Base-by-base conservation (phyloP, 2,888 invertebrate species). In the Sipha maydis region DNA sequence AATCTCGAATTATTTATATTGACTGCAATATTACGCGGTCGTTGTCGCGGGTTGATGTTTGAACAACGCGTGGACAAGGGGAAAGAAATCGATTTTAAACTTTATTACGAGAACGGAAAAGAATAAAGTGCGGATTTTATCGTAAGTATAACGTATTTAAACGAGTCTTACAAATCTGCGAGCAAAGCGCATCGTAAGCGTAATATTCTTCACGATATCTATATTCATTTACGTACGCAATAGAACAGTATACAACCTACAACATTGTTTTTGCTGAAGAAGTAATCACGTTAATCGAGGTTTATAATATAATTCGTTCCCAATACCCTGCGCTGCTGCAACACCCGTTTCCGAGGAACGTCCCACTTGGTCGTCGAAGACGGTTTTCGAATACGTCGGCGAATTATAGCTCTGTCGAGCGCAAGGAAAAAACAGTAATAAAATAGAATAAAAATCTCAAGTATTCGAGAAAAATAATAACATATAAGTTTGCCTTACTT, bases 401-500 rank as follows among this genome's bases (percentile, higher is more conserved):
- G 48, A 48, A 14, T 48, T 0, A 1, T 14, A 14, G 14, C 48
- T 48, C 41, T 41, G 0, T 41, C 7, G 41, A 41, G 41, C 3
- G 41, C 1, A 8, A 41, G 41, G 8, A 41, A 41, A 11, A 41
- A 9, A 41, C 1, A 8, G 41, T 1, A 41, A 41, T 5, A 41
- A 41, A 41, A 41, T 5, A 41, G 8, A 41, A 7, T 11, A 41
- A 41, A 41, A 9, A 41, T 11, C 41, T 0, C 56, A 21, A 56
- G 19, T 56, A 41, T 56, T 56, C 14, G 56, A 56, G 56, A 4
- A 7, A 54, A 54, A 54, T 17, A 4, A 54, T 54, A 54, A 41
- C 0, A 25, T 1, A 38, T 38, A 21, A 8, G 34, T 54, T 34
- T 14, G 67, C 90, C 92, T 92, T 91, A 93, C 93, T 90, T 91